Base-by-base conservation (phyloP, 1,140 invertebrate genomes). In the Amyelois transitella region DNA sequence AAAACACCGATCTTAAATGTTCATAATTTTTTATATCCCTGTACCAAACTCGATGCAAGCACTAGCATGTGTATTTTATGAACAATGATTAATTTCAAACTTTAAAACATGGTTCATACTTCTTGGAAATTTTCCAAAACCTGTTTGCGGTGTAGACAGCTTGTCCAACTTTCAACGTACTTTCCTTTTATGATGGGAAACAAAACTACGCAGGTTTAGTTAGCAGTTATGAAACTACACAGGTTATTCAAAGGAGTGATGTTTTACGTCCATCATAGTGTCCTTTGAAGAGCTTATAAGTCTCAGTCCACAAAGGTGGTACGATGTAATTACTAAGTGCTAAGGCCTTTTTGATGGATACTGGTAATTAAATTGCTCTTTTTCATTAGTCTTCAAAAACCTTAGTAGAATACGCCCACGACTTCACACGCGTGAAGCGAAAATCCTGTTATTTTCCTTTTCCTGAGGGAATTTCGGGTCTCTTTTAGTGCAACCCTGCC, bases 101-200 rank as follows among this genome's bases (percentile, higher is more conserved):
- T 38, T 24, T 8, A 14, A 38, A 38, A 38, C 6, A 2, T 38
- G 32, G n/a, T 55, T 28, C 8, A 21, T 43, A 44, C 7, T 51
- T 22, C 18, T 24, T n/a, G 10, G 18, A 51, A 45, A 51, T 22
- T 51, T 50, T 18, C 55, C 17, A 44, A 51, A 51, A 57, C 49
- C 49, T 51, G 12, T n/a, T 38, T n/a, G 32, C n/a, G 12, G 38
- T 51, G 49, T 43, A 43, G 49, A 25, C 49, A 57, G 49, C 48
- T 45, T 57, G 55, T 57, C 55, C 43, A 57, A 57, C 49, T 57
- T 56, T 22, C 10, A 10, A 4, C 4, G 25, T 32, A 32, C 25
- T 32, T 38, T 38, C 32, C 32, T 38, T 38, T 38, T 38, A 38
- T 38, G 32, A 38, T n/a, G 12, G 12, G 32, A 38, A 38, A 38